These are phyloP conservation scores for Cheumatopsyche charites DNA, from an alignment of 1,140 invertebrate species.

Conservation along the genomic window DNA sequence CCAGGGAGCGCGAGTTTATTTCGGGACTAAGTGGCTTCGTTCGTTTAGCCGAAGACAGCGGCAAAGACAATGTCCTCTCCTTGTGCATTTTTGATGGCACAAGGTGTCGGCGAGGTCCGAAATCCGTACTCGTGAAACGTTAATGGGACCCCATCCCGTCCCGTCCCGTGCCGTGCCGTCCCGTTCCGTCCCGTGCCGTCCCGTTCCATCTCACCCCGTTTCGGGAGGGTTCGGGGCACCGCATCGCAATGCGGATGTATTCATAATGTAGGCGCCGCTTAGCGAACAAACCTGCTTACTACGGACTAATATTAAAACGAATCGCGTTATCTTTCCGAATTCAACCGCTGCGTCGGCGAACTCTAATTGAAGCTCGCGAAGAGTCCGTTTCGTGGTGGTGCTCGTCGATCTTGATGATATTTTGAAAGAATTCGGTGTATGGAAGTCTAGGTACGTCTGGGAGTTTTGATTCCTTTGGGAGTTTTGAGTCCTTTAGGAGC, in stretches of 20 bases:
- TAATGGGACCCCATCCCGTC: background rate
- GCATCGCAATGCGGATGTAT: slow-evolving; percentile 39
- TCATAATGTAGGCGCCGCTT: slow-evolving; percentile 36
- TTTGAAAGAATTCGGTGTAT: no score
- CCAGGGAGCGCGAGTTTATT: no score
- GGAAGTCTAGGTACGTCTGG: no score
- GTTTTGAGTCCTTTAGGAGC: no score
- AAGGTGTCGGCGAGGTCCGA: slow-evolving; percentile 13
- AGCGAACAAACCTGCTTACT: slow-evolving; percentile 1
- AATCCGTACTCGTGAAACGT: slow-evolving; percentile 4
- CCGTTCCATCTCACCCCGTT: background rate
- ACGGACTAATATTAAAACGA: slow-evolving; percentile 11
- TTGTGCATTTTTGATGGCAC: slow-evolving; percentile 10
- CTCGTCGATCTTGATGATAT: no score
- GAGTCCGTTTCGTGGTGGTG: no score
- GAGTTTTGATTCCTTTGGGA: no score
- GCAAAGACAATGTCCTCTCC: no score
- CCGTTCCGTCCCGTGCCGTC: background rate
- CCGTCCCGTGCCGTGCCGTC: background rate
- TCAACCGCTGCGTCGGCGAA: no score
- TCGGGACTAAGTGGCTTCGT: no score
- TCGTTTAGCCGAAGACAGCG: no score
- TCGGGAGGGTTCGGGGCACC: slow-evolving; percentile 6
- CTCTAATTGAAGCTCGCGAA: no score
- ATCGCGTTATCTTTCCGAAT: background rate